phyloP scores from a whole-genome alignment of 1,140 invertebrate species.

The Saccostrea echinata region DNA sequence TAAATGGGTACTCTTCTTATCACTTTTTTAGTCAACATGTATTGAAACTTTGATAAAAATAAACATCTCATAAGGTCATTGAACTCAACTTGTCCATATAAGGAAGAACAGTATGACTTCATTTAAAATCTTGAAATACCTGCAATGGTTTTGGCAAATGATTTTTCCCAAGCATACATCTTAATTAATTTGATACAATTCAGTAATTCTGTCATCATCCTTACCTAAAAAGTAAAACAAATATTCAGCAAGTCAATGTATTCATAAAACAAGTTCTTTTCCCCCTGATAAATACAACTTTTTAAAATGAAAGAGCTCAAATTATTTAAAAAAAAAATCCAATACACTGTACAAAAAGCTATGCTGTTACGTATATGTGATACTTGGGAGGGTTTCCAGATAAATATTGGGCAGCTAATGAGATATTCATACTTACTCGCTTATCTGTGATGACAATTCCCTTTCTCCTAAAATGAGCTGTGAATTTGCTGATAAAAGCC shows the following conservation, averaged over 20 bases:
- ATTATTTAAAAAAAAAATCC: too few species aligned
- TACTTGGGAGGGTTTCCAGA: not conserved
- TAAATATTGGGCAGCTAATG: not conserved
- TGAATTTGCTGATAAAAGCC: constrained; percentile 69
- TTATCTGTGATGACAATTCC: constrained; percentile 74
- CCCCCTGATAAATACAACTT: too few species aligned
- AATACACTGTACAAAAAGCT: too few species aligned
- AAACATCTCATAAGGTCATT: too few species aligned
- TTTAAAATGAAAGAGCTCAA: too few species aligned
- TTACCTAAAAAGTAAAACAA: constrained; percentile 64
- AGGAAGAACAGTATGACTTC: too few species aligned
- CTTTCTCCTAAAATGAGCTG: constrained; percentile 67
- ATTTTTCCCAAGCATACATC: constrained; percentile 94
- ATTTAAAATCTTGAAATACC: constrained; percentile 72
- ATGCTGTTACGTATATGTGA: not conserved
- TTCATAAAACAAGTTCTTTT: not conserved
- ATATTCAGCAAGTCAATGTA: not conserved
- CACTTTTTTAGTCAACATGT: too few species aligned
- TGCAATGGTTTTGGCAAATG: constrained; percentile 84
- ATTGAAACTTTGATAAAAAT: too few species aligned
- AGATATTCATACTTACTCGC: constrained; percentile 61
- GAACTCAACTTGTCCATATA: too few species aligned
- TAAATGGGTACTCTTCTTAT: too few species aligned
- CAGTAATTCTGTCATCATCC: constrained; percentile 74
- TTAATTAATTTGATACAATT: constrained; percentile 84